Percentiles rank a stretch among this genome's conserved stretches.
Evolutionary conservation across 2,888 invertebrate species (phyloP).

Genomic region (Lymantria dispar): DNA sequence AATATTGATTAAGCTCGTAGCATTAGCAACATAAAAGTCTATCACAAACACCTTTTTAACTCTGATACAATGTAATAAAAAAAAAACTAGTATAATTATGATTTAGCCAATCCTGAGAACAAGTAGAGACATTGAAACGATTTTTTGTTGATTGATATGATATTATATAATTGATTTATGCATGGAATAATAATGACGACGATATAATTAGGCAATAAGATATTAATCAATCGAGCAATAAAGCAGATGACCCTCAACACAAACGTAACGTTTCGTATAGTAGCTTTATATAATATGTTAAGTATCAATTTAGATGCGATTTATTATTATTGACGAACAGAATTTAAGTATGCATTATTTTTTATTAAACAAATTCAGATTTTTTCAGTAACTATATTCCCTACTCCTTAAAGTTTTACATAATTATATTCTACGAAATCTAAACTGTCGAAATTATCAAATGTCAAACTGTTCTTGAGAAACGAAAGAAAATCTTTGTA

Average conservation of each 20-base stretch:
- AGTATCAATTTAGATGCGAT: conserved; percentile 8
- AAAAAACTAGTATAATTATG: too few species aligned
- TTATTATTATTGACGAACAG: conserved; percentile 5
- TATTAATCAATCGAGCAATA: conserved; percentile 9
- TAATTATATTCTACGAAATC: too few species aligned
- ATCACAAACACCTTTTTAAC: too few species aligned
- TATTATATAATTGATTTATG: conserved; percentile 11
- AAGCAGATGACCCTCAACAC: conserved; percentile 6
- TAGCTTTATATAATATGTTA: neutral
- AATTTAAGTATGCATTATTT: neutral
- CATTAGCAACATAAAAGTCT: too few species aligned
- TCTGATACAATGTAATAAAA: too few species aligned
- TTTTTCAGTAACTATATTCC: too few species aligned
- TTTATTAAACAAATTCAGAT: too few species aligned
- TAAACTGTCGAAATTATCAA: too few species aligned
- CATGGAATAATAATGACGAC: conserved; percentile 10
- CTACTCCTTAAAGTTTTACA: too few species aligned
- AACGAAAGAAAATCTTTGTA: too few species aligned
- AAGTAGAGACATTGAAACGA: conserved; percentile 7
- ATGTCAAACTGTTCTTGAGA: too few species aligned
- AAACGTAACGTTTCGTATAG: conserved; percentile 4
- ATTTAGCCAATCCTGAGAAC: conserved; percentile 4
- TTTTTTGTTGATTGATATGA: conserved; percentile 6
- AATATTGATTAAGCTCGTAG: too few species aligned
- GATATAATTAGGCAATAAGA: conserved; percentile 15